Evolutionary conservation across 2,888 invertebrate genomes (phyloP).

Genomic region (Syritta pipiens): DNA sequence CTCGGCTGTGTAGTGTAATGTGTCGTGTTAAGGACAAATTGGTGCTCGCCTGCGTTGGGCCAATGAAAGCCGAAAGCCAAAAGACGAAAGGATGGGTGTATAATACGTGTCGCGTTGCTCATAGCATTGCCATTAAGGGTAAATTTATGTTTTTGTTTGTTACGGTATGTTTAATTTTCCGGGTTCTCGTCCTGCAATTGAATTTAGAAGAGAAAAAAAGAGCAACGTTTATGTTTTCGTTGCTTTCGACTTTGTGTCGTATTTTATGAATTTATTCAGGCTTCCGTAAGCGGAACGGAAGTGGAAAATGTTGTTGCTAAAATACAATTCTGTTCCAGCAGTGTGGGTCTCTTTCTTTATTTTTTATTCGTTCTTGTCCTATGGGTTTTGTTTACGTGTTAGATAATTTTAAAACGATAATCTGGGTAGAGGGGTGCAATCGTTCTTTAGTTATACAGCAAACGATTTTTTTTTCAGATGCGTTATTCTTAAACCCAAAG

Average conservation of each 20-base stretch:
- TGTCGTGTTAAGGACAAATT: constrained; percentile 53
- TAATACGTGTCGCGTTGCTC: background rate
- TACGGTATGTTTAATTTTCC: constrained; percentile 69
- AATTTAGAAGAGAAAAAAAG: constrained; percentile 44
- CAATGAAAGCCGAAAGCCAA: constrained; percentile 31
- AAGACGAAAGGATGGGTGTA: background rate
- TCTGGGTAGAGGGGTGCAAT: background rate
- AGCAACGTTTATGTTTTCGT: constrained; percentile 61
- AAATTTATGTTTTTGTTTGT: constrained; percentile 69
- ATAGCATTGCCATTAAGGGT: constrained; percentile 60
- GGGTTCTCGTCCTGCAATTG: constrained; percentile 55
- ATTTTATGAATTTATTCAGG: constrained; percentile 57
- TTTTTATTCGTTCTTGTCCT: background rate
- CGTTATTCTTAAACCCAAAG: no score
- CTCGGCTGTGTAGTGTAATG: background rate
- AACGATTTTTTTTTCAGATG: no score
- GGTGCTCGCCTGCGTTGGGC: constrained; percentile 24
- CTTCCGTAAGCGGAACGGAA: constrained; percentile 64
- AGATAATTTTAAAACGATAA: constrained; percentile 6
- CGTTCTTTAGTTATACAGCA: no score
- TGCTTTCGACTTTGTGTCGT: constrained; percentile 46
- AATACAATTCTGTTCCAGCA: constrained; percentile 55
- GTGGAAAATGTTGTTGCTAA: constrained; percentile 64
- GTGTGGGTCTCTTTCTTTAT: background rate
- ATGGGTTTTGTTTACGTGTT: constrained; percentile 31